Evolutionary conservation across 2,888 invertebrate genomes (phyloP).

Genomic region (Tetramorium bicarinatum): DNA sequence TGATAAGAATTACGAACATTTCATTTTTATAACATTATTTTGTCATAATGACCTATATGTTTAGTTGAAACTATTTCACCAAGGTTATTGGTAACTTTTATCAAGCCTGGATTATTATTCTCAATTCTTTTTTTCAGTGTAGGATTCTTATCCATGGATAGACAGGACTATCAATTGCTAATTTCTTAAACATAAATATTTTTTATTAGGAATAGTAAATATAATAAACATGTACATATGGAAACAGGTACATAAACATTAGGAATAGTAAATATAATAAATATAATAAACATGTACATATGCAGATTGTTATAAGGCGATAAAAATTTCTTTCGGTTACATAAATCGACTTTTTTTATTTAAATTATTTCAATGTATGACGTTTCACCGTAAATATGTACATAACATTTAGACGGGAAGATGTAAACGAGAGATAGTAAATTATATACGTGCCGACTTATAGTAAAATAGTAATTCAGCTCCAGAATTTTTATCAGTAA

Average conservation of each 20-base stretch:
- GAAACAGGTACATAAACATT: too few species aligned
- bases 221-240: not conserved
- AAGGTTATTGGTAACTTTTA: too few species aligned
- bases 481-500: slow-evolving; percentile 30
- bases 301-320: not conserved
- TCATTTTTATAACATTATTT: too few species aligned
- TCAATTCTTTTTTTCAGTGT: too few species aligned
- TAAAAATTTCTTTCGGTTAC: not conserved
- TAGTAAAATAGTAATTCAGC: slow-evolving; percentile 23
- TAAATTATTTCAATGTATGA: not conserved
- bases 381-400: slow-evolving; percentile 19
- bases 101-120: too few species aligned
- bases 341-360: too few species aligned
- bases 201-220: not conserved
- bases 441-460: slow-evolving; percentile 23
- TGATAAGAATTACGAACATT: too few species aligned
- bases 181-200: not conserved
- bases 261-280: not conserved
- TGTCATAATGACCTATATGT: too few species aligned
- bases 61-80: too few species aligned
- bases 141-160: not conserved
- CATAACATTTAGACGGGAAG: not conserved
- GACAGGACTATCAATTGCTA: too few species aligned
- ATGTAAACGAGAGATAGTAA: not conserved
- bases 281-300: not conserved